A percentile compares a stretch with the other conserved stretches of the same genome.
Conservation (phyloP, 2,113 vertebrate species). For the Brienomyrus brachyistius region DNA sequence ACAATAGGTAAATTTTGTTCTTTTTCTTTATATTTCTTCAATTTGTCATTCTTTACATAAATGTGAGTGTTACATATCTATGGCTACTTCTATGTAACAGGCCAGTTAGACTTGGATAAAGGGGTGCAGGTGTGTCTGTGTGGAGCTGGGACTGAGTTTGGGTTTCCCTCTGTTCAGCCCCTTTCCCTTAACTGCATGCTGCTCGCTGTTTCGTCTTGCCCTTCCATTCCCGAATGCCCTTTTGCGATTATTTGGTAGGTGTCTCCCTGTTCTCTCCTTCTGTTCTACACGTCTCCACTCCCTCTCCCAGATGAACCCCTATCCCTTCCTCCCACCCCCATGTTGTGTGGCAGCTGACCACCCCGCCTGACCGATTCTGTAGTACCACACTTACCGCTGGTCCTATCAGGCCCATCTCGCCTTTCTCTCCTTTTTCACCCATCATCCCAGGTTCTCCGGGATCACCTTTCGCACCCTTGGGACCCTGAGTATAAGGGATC, state of each 20-base stretch:
- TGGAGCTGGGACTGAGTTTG: background rate
- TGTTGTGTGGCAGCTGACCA: background rate
- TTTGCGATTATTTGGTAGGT: background rate
- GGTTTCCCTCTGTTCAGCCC: background rate
- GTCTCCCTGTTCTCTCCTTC: background rate
- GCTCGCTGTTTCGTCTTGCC: background rate
- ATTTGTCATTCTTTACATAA: background rate
- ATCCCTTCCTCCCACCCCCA: background rate
- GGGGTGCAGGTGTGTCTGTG: background rate
- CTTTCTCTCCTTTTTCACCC: slow-evolving; percentile 76
- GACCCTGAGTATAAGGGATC: slow-evolving; percentile 57
- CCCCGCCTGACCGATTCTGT: background rate
- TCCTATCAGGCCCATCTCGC: slow-evolving; percentile 74
- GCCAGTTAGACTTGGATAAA: background rate
- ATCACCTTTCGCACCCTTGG: slow-evolving; percentile 73
- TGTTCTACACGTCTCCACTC: background rate
- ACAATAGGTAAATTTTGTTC: background rate
- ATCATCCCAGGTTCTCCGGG: slow-evolving; percentile 60
- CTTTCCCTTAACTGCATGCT: background rate
- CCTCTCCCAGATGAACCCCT: background rate
- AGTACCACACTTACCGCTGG: slow-evolving; percentile 62
- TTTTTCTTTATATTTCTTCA: background rate
- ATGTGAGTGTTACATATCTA: background rate
- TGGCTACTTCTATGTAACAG: background rate
- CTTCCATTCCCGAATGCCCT: background rate